phyloP scores from a whole-genome alignment of 2,797 vertebrate genomes.

The Syngnathus acus region DNA sequence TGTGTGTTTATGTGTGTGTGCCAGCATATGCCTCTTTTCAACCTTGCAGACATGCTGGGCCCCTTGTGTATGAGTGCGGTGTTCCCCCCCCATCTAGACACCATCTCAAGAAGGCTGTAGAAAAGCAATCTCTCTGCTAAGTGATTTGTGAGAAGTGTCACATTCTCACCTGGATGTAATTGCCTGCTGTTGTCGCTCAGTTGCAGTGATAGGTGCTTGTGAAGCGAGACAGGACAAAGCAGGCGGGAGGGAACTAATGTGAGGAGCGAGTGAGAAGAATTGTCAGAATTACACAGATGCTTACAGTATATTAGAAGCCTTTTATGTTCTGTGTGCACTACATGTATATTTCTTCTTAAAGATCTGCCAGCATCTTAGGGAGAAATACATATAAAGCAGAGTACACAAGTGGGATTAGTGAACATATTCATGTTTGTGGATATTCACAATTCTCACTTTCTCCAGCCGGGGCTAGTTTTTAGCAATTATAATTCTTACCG shows the following conservation, averaged over 20 bases:
- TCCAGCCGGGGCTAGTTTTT: too few species aligned
- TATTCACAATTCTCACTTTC: too few species aligned
- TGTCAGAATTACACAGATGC: conserved; percentile 16
- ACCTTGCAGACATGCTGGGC: neutral
- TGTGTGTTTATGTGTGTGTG: neutral
- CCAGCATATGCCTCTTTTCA: neutral
- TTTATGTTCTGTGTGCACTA: neutral
- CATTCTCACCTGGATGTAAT: conserved; percentile 55
- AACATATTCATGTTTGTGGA: neutral
- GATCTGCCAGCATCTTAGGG: neutral
- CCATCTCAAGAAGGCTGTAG: conserved; percentile 41
- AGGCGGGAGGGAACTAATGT: neutral
- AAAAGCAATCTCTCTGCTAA: conserved; percentile 55
- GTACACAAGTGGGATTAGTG: neutral
- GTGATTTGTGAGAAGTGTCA: conserved; percentile 61
- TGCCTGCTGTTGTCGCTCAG: conserved; percentile 45
- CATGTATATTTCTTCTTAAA: too few species aligned
- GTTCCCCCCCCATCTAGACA: conserved; percentile 19
- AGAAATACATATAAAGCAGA: neutral
- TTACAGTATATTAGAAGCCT: conserved; percentile 9
- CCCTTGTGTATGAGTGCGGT: conserved; percentile 12
- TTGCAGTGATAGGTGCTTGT: conserved; percentile 30
- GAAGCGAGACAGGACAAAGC: conserved; percentile 10
- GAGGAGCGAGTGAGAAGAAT: conserved; percentile 11
- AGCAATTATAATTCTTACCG: too few species aligned